Evolutionary conservation across 2,113 vertebrate species (phyloP).

Genomic region (Gasterosteus aculeatus): DNA sequence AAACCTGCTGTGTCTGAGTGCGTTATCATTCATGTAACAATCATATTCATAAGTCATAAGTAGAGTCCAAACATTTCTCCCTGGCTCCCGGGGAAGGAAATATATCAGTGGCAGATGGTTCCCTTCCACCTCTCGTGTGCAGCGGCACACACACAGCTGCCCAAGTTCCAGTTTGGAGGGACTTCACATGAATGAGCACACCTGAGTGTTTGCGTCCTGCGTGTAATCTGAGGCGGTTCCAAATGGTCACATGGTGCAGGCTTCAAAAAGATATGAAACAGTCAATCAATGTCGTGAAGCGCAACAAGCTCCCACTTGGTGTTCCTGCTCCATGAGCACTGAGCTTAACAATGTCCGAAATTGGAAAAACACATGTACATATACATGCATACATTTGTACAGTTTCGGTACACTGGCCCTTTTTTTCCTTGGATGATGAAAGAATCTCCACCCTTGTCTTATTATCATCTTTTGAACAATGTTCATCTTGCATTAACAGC

Average conservation of each 20-base stretch:
- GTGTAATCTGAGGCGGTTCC: background rate
- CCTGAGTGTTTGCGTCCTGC: background rate
- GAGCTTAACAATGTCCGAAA: too few species aligned
- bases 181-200: conserved; percentile 27
- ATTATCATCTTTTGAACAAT: conserved; percentile 13
- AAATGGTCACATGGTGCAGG: background rate
- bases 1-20: conserved; percentile 30
- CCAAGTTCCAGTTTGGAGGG: conserved; percentile 10
- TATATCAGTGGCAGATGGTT: conserved; percentile 58
- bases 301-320: background rate
- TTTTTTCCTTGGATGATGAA: conserved; percentile 5
- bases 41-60: conserved; percentile 49
- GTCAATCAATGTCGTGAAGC: background rate
- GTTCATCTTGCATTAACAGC: background rate
- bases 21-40: conserved; percentile 52
- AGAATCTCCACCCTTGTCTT: background rate
- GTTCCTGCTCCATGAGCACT: background rate
- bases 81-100: conserved; percentile 40
- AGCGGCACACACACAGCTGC: conserved; percentile 18
- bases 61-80: conserved; percentile 32
- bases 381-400: background rate
- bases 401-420: background rate
- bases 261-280: background rate
- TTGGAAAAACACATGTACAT: too few species aligned
- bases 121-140: conserved; percentile 33